phyloP scores from a whole-genome alignment of 64 coral and sea anemone genomes.

The Dendrophyllia cribrosa region DNA sequence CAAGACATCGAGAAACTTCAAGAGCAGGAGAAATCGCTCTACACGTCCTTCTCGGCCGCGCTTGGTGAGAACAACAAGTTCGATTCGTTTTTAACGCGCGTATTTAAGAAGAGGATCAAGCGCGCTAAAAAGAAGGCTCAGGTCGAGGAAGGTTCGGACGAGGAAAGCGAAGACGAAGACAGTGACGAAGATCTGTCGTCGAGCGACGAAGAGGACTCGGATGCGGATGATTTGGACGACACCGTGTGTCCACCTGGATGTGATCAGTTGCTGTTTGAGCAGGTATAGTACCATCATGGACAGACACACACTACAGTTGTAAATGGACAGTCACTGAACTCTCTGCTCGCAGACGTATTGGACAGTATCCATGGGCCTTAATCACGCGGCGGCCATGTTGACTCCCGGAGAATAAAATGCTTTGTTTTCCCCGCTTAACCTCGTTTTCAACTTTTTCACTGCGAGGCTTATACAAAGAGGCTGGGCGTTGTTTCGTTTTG shows the following conservation, averaged over 20 bases:
- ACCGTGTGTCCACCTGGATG: slow-evolving; percentile 96
- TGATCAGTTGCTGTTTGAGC: slow-evolving; percentile 95
- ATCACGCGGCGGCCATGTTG: too few relatives aligned
- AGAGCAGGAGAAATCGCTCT: slow-evolving; percentile 95
- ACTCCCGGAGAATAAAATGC: too few relatives aligned
- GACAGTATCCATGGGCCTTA: too few relatives aligned
- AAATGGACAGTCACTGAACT: too few relatives aligned
- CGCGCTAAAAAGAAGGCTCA: slow-evolving; percentile 95
- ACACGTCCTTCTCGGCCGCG: slow-evolving; percentile 76
- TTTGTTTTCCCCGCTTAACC: too few relatives aligned
- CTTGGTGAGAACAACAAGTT: slow-evolving; percentile 99
- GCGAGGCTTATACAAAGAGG: too few relatives aligned
- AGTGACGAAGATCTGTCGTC: slow-evolving; percentile 98
- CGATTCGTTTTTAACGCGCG: slow-evolving; percentile 90
- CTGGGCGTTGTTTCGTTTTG: too few relatives aligned
- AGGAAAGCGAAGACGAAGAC: slow-evolving; percentile 96
- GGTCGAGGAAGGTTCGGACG: slow-evolving; percentile 89
- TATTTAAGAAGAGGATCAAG: slow-evolving; percentile 99
- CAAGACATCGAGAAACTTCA: slow-evolving; percentile 92
- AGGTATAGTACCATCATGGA: slow-evolving; percentile 1
- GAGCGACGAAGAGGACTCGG: slow-evolving; percentile 93
- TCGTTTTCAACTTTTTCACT: too few relatives aligned
- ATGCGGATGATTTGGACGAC: slow-evolving; percentile 92
- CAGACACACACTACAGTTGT: too few relatives aligned
- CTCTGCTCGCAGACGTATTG: too few relatives aligned